Evolutionary conservation across 2,888 invertebrate genomes (phyloP).

Genomic region (Empis livida): DNA sequence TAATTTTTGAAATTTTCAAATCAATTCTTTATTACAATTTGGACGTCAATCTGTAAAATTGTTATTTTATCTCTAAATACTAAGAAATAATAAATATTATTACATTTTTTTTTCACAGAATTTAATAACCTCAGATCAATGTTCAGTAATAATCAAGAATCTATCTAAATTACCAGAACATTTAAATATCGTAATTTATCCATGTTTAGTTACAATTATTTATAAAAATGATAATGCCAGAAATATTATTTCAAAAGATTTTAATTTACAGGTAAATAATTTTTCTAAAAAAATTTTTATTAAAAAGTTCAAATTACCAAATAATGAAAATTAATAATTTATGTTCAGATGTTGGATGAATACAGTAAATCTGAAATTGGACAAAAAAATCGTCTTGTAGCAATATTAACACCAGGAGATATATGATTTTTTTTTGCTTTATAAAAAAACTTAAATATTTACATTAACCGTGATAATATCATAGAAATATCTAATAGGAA

Average conservation of each 20-base stretch:
- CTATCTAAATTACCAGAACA: conserved; percentile 32
- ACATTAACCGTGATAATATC: background rate
- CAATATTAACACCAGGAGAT: conserved; percentile 15
- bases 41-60: too few species aligned
- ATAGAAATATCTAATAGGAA: background rate
- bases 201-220: conserved; percentile 32
- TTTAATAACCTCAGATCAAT: conserved; percentile 31
- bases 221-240: conserved; percentile 31
- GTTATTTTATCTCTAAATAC: too few species aligned
- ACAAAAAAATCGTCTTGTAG: conserved; percentile 30
- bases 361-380: conserved; percentile 33
- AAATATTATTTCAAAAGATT: conserved; percentile 30
- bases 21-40: too few species aligned
- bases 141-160: conserved; percentile 31
- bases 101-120: conserved; percentile 18
- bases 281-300: background rate
- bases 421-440: too few species aligned
- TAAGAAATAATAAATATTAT: background rate
- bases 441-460: conserved; percentile 16
- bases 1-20: too few species aligned
- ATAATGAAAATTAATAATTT: background rate
- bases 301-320: background rate
- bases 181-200: conserved; percentile 34
- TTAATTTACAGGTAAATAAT: conserved; percentile 30
- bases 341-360: conserved; percentile 29